These are phyloP conservation scores for Anomalospiza imberbis DNA, from an alignment of 2,797 vertebrate genomes.

Conservation along the genomic window DNA sequence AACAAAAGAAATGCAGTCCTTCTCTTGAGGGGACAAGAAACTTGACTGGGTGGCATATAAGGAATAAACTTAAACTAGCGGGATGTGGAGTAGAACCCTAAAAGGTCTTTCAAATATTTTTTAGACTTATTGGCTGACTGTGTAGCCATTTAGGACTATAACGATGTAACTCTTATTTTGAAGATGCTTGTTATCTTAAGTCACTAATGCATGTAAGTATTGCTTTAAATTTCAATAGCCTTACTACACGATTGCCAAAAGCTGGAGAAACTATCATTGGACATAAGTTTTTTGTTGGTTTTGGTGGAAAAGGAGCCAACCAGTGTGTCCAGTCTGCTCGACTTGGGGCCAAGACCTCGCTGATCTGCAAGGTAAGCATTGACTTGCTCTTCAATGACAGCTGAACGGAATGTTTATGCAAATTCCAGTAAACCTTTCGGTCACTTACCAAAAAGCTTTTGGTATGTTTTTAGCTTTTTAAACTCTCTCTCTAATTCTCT, in stretches of 20 bases:
- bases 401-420: not conserved
- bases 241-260: conserved; percentile 88
- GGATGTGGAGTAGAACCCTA: not conserved
- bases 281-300: conserved; percentile 93
- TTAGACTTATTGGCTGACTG: not conserved
- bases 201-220: conserved; percentile 21
- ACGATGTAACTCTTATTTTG: not conserved
- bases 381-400: not conserved
- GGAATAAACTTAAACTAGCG: not conserved
- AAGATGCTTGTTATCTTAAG: not conserved
- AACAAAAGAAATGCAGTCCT: not conserved
- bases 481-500: not conserved
- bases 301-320: conserved; percentile 97
- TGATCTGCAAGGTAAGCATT: conserved; percentile 91
- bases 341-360: conserved; percentile 86
- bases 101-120: not conserved
- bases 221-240: conserved; percentile 74
- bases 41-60: not conserved
- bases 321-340: conserved; percentile 93
- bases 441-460: not conserved
- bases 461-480: not conserved
- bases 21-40: not conserved
- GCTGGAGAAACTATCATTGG: conserved; percentile 94
- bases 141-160: not conserved
- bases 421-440: not conserved